Base-by-base conservation (phyloP, 2,797 vertebrate genomes). In the Manis javanica region DNA sequence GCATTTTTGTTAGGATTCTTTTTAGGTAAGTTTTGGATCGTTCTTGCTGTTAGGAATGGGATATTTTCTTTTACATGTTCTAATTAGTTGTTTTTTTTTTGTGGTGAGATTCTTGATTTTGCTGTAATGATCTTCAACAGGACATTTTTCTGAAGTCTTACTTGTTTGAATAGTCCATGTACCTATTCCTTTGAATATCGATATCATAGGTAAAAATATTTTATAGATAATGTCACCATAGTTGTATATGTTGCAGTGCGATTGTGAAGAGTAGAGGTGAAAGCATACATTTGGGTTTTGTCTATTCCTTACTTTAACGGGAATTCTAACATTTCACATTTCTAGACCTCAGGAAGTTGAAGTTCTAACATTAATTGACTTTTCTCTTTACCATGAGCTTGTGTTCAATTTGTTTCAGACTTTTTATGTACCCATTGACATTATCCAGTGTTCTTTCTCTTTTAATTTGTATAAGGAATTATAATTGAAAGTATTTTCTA, bases 401-500 rank as follows among this genome's bases (percentile, higher is more conserved):
- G 61, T 37, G 63, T 82, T 88, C 66, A 84, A 90, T 90, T 96
- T 82, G 49, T 87, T 92, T 92, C 29, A 64, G 66, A n/a, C 53
- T 90, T 92, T 69, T 93, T 87, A 78, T 82, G 68, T 59, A 79
- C 57, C 31, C 42, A 74, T 64, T 89, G 61, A 83, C n/a, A 46
- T 68, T 24, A 90, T 72, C 63, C 94, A 90, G 55, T 59, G 18
- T 39, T 69, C 90, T 92, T 87, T 26, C 46, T 39, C 34, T 31
- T 63, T 7, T 83, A 93, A 94, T 92, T 90, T 96, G 69, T 71
- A 31, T 51, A 82, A 46, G 64, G 37, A 87, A 92, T 94, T 90
- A 92, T 83, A 95, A 81, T 84, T 74, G 37, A 84, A 96, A 90
- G 5, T 81, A 87, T 87, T 94, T 95, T 93, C 71, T 92, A 91